These are phyloP conservation scores for Lichenostomus cassidix DNA, from an alignment of 2,113 vertebrate species.

Conservation along the genomic window DNA sequence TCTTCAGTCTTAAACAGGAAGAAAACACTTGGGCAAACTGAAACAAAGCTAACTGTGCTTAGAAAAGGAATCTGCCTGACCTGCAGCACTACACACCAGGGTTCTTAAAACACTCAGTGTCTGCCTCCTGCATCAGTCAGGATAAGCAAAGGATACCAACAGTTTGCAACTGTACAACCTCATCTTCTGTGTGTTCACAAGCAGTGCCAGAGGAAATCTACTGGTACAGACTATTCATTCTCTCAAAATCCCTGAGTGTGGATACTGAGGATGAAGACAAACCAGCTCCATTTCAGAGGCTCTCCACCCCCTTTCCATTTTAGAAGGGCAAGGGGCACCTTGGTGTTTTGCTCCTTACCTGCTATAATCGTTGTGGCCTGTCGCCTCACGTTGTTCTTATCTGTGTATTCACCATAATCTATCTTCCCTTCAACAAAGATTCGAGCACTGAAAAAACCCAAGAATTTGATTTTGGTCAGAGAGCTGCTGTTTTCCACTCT, in stretches of 20 bases:
- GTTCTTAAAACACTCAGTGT: background rate
- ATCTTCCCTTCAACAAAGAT: slow-evolving; percentile 93
- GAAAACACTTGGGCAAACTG: background rate
- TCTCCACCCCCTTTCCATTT: background rate
- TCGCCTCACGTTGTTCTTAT: slow-evolving; percentile 92
- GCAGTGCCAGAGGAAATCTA: background rate
- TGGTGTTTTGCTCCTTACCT: slow-evolving; percentile 72
- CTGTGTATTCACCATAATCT: slow-evolving; percentile 95
- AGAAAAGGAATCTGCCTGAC: background rate
- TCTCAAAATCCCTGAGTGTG: background rate
- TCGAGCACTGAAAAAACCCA: slow-evolving; percentile 75
- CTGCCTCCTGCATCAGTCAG: background rate
- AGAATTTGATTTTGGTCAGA: background rate
- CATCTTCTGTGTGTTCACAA: background rate
- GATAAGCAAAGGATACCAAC: background rate
- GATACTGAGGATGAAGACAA: background rate
- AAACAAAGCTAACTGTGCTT: background rate
- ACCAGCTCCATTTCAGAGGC: background rate
- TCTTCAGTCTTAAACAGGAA: background rate
- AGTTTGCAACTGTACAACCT: background rate
- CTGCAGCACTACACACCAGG: background rate
- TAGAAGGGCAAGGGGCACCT: background rate
- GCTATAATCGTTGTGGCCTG: slow-evolving; percentile 97
- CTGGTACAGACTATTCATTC: background rate
- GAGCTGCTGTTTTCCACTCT: background rate